A percentile compares a stretch with the other conserved stretches of the same genome.
phyloP scores from a whole-genome alignment of 2,888 invertebrate genomes.

The Muschampia plurimacula region DNA sequence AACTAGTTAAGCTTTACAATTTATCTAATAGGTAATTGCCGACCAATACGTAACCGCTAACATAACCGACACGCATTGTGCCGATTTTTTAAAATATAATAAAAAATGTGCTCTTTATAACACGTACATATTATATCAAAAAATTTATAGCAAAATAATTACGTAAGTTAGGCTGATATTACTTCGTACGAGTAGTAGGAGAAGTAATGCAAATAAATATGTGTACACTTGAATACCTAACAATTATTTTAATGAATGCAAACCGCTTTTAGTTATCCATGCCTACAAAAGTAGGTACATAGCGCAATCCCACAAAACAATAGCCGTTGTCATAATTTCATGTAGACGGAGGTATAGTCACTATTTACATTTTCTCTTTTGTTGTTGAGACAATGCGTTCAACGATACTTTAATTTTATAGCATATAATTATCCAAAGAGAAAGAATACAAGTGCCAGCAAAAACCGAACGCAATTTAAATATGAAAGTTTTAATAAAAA shows the following conservation, averaged over 20 bases:
- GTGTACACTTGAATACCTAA: not conserved
- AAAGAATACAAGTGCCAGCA: constrained; percentile 21
- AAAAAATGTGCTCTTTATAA: too few species aligned
- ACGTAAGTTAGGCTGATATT: too few species aligned
- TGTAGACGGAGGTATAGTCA: constrained; percentile 27
- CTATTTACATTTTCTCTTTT: constrained; percentile 40
- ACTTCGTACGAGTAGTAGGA: not conserved
- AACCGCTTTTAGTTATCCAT: constrained; percentile 18
- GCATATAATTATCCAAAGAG: constrained; percentile 28
- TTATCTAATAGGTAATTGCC: too few species aligned
- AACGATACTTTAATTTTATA: constrained; percentile 38
- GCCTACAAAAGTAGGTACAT: constrained; percentile 2
- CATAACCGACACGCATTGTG: too few species aligned
- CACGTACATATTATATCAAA: too few species aligned
- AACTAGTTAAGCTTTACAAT: too few species aligned
- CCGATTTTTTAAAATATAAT: too few species aligned
- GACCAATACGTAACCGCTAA: too few species aligned
- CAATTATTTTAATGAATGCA: constrained; percentile 26
- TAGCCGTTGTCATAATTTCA: constrained; percentile 32
- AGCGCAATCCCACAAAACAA: constrained; percentile 31
- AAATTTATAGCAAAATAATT: too few species aligned
- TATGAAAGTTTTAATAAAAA: constrained; percentile 37
- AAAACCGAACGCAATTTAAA: constrained; percentile 32
- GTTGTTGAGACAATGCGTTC: constrained; percentile 35
- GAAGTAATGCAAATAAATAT: not conserved